phyloP scores from a whole-genome alignment of 2,888 invertebrate species.

The Biston stratarius region DNA sequence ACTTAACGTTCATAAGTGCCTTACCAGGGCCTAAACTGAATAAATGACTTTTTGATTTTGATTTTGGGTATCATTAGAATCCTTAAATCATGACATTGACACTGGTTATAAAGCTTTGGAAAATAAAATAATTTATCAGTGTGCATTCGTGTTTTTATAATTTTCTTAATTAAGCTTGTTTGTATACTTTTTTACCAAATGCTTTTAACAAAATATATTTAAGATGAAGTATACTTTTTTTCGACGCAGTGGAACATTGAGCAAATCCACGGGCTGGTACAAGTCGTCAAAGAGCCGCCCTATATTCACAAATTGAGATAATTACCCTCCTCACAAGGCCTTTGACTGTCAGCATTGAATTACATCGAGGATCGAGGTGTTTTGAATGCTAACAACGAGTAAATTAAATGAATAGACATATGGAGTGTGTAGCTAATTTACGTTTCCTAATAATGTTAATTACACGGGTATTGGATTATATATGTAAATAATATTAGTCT shows the following conservation, averaged over 20 bases:
- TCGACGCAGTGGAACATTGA: not conserved
- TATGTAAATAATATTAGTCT: not conserved
- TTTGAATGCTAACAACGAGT: not conserved
- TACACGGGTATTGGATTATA: not conserved
- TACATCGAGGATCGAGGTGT: not conserved
- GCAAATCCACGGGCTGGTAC: not conserved
- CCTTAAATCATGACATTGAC: too few species aligned
- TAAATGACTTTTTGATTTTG: too few species aligned
- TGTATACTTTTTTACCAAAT: too few species aligned
- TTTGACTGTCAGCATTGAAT: not conserved
- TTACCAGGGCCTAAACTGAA: too few species aligned
- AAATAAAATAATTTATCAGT: too few species aligned
- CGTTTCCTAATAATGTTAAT: too few species aligned
- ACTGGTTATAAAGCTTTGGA: too few species aligned
- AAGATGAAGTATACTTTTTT: not conserved
- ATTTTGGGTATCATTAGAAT: too few species aligned
- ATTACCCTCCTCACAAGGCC: not conserved
- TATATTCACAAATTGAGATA: not conserved
- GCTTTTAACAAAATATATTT: too few species aligned
- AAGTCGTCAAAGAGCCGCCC: not conserved
- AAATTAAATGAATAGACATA: not conserved
- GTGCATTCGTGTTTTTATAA: too few species aligned
- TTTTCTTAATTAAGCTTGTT: too few species aligned
- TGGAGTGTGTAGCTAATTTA: not conserved
- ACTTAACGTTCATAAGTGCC: too few species aligned